Evolutionary conservation across 2,888 invertebrate genomes (phyloP).

Genomic region (Eupithecia dodoneata): DNA sequence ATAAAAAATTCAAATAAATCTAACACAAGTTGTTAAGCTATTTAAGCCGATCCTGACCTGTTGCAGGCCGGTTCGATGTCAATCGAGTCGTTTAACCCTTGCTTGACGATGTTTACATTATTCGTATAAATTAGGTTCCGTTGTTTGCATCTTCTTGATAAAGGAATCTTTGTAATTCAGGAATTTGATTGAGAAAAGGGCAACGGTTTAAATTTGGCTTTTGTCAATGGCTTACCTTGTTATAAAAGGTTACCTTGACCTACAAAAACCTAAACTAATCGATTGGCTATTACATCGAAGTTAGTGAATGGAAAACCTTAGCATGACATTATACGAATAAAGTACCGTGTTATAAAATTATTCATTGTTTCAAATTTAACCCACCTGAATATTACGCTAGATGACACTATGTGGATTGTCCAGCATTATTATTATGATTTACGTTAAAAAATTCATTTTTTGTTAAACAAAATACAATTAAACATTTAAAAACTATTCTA

Average conservation of each 20-base stretch:
- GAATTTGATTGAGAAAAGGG: conserved; percentile 8
- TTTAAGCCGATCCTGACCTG: conserved; percentile 26
- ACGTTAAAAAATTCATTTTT: too few relatives aligned
- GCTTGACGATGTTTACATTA: conserved; percentile 37
- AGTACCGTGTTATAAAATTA: too few relatives aligned
- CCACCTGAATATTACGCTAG: too few relatives aligned
- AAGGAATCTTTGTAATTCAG: conserved; percentile 18
- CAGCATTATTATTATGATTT: too few relatives aligned
- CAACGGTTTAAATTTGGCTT: neutral
- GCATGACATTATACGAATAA: too few relatives aligned
- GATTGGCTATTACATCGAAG: neutral
- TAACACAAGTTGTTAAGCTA: neutral
- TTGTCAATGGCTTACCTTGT: neutral
- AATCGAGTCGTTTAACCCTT: conserved; percentile 38
- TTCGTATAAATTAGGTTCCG: conserved; percentile 30
- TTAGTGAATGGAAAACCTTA: neutral
- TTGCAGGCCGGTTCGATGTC: conserved; percentile 34
- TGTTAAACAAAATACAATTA: too few relatives aligned
- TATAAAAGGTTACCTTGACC: neutral
- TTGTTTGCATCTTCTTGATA: conserved; percentile 22
- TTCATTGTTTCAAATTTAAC: too few relatives aligned
- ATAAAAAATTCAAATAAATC: neutral
- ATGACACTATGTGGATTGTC: too few relatives aligned
- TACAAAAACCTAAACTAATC: neutral
- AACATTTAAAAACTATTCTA: too few relatives aligned